phyloP scores from a whole-genome alignment of 1,140 invertebrate genomes.

The Tenebrio molitor region DNA sequence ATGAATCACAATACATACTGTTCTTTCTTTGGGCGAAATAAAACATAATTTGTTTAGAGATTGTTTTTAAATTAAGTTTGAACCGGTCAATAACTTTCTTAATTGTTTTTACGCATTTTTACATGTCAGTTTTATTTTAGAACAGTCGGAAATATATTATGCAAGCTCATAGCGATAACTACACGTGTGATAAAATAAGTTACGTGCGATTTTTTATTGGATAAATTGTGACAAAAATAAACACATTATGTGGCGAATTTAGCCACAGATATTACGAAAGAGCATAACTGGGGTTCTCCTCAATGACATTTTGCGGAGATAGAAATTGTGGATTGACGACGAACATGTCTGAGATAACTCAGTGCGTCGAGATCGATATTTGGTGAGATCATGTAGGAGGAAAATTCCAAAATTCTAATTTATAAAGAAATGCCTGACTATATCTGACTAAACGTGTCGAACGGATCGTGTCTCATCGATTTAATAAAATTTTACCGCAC shows the following conservation, averaged over 20 bases:
- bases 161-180: too few relatives aligned
- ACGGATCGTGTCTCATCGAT: not conserved
- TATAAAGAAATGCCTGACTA: not conserved
- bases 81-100: too few relatives aligned
- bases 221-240: not conserved
- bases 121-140: too few relatives aligned
- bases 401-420: conserved; percentile 13
- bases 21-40: too few relatives aligned
- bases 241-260: conserved; percentile 14
- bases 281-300: conserved; percentile 6
- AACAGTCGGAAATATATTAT: too few relatives aligned
- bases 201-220: too few relatives aligned
- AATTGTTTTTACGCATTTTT: too few relatives aligned
- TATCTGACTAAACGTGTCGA: not conserved
- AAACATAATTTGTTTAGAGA: too few relatives aligned
- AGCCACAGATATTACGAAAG: not conserved
- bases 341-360: conserved; percentile 11
- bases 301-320: not conserved
- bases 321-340: conserved; percentile 7
- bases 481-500: conserved; percentile 15
- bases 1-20: too few relatives aligned
- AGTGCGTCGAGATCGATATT: conserved; percentile 1
- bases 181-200: too few relatives aligned
- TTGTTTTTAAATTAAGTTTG: too few relatives aligned
- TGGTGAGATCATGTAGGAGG: not conserved